A percentile compares a stretch with the other conserved stretches of the same genome.
These are phyloP conservation scores for Danio choprae DNA, from an alignment of 2,797 vertebrate species.

Conservation along the genomic window DNA sequence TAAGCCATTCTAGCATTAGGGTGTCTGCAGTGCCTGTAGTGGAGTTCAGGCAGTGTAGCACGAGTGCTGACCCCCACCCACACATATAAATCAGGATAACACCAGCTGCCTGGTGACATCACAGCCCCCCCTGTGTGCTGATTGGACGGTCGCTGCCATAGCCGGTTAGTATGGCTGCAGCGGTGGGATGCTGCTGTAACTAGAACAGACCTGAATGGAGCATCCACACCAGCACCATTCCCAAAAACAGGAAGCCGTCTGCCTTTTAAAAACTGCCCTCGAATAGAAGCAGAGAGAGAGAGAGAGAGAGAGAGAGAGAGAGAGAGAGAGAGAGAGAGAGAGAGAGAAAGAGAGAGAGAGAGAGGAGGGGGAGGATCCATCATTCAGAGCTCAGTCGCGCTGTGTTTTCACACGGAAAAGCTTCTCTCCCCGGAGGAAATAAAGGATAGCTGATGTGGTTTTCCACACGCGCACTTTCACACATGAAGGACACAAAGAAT, in stretches of 20 bases:
- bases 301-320: constrained; percentile 50
- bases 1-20: constrained; percentile 28
- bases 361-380: constrained; percentile 60
- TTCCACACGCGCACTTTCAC: constrained; percentile 59
- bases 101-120: constrained; percentile 77
- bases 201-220: constrained; percentile 71
- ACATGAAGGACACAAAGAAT: constrained; percentile 59
- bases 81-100: constrained; percentile 64
- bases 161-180: constrained; percentile 71
- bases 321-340: constrained; percentile 54
- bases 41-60: constrained; percentile 46
- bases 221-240: constrained; percentile 75
- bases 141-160: constrained; percentile 76
- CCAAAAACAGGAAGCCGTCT: constrained; percentile 72
- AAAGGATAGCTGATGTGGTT: constrained; percentile 64
- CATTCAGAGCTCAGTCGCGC: constrained; percentile 70
- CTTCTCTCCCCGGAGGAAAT: constrained; percentile 70
- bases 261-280: constrained; percentile 68
- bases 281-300: constrained; percentile 63
- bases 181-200: constrained; percentile 73
- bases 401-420: constrained; percentile 69
- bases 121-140: constrained; percentile 68
- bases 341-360: constrained; percentile 57
- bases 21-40: constrained; percentile 36
- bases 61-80: constrained; percentile 41